Conservation (phyloP, 2,888 invertebrate species). For the Agrochola lychnidis region DNA sequence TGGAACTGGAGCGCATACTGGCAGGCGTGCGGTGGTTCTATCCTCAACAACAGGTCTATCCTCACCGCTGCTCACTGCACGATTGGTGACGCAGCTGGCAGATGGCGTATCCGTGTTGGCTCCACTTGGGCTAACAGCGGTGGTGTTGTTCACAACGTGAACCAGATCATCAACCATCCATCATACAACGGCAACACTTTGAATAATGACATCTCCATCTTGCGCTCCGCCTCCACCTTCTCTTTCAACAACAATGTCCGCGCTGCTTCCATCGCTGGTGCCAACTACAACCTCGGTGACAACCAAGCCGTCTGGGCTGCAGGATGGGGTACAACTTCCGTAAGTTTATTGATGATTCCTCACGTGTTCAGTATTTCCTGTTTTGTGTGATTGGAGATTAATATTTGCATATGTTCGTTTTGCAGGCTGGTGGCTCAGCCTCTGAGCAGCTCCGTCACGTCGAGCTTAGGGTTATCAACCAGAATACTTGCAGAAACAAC, state of each 20-base stretch:
- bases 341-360: constrained; percentile 55
- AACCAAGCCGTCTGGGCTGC: constrained; percentile 73
- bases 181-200: background rate
- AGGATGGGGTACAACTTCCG: constrained; percentile 75
- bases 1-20: constrained; percentile 39
- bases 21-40: constrained; percentile 68
- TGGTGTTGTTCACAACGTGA: no score
- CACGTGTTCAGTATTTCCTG: background rate
- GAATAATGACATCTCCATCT: constrained; percentile 31
- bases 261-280: constrained; percentile 69
- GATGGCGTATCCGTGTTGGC: no score
- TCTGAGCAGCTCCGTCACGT: constrained; percentile 76
- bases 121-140: no score
- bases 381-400: background rate
- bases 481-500: constrained; percentile 65
- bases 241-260: constrained; percentile 50
- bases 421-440: constrained; percentile 60
- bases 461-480: constrained; percentile 72
- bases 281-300: constrained; percentile 72
- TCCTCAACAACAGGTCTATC: constrained; percentile 66
- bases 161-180: no score
- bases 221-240: constrained; percentile 24
- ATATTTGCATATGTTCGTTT: background rate
- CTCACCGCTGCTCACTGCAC: constrained; percentile 67
- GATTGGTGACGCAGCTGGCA: no score